Evolutionary conservation across 2,113 vertebrate species (phyloP), one percentile per base, ranked within the genome.

Genomic region (Hemiprocne comata): DNA sequence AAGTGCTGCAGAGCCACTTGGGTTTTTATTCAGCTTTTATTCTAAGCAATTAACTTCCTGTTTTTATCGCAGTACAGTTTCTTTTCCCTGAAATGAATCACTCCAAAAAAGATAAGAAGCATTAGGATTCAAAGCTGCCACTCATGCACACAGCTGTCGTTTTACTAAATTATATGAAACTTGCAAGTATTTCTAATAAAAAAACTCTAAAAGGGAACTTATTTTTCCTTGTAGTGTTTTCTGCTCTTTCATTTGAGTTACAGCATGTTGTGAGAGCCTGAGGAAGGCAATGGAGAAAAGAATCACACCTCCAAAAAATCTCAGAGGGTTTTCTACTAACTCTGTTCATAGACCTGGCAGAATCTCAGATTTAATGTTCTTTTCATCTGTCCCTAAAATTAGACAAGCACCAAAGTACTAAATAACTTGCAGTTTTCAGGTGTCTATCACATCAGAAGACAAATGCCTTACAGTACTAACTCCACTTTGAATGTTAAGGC

Each of bases 81-180:
- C 58, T 93, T 65, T 82, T 57, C 57, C 74, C 77, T 91, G 84
- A 94, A 94, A 95, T 92, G 42, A 92, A 94, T 92, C 53, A 94
- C 89, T 53, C 60, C 19, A 91, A 88, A 75, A 78, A 70, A 83
- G 73, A 95, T 90, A 91, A 88, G 38, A 44, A 80, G 90, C 94
- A 75, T 60, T 66, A 86, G 85, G 62, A 91, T 92, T 95, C 90
- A 95, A 91, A 85, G 76, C 79, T 94, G 88, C 58, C 79, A 85
- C 36, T 87, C 83, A 71, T 40, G 73, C 85, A 93, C 72, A 71
- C 89, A 96, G 77, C 71, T 93, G 88, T 51, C 13, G 3, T 44
- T 87, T 91, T 88, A 88, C 55, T 74, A 80, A 95, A 87, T 66
- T 58, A 79, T 61, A 75, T 28, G 73, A 46, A 92, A 95, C 64